A percentile compares a stretch with the other conserved stretches of the same genome.
Conservation (phyloP, 2,888 invertebrate species). For the Clistopyga incitator region DNA sequence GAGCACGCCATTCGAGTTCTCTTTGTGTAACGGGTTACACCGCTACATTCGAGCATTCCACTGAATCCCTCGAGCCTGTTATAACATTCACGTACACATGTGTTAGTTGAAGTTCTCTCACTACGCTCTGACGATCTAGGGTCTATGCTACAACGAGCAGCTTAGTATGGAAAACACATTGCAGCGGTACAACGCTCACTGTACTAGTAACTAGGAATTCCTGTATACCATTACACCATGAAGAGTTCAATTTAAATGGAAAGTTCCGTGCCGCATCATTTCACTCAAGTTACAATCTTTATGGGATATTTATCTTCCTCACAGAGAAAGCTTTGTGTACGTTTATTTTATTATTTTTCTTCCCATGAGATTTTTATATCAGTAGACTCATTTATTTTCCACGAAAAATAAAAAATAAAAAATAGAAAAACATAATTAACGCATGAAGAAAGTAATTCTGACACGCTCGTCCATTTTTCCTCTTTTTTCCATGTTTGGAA, state of each 20-base stretch:
- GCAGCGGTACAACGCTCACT: background rate
- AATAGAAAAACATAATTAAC: too few species aligned
- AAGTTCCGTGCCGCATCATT: background rate
- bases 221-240: background rate
- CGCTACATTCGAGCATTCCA: slow-evolving; percentile 58
- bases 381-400: too few species aligned
- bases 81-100: slow-evolving; percentile 1
- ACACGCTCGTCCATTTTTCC: too few species aligned
- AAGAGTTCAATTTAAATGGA: slow-evolving; percentile 4
- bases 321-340: too few species aligned
- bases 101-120: background rate
- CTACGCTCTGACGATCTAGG: background rate
- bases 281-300: background rate
- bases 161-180: slow-evolving; percentile 7
- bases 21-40: slow-evolving; percentile 60
- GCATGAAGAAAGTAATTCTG: too few species aligned
- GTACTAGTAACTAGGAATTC: background rate
- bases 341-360: background rate
- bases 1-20: slow-evolving; percentile 37
- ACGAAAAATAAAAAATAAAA: too few species aligned
- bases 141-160: slow-evolving; percentile 1
- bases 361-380: too few species aligned
- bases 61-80: slow-evolving; percentile 43
- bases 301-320: background rate
- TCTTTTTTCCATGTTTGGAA: too few species aligned